These are phyloP conservation scores for Dicycla oo DNA, from an alignment of 2,888 invertebrate genomes.

Conservation along the genomic window DNA sequence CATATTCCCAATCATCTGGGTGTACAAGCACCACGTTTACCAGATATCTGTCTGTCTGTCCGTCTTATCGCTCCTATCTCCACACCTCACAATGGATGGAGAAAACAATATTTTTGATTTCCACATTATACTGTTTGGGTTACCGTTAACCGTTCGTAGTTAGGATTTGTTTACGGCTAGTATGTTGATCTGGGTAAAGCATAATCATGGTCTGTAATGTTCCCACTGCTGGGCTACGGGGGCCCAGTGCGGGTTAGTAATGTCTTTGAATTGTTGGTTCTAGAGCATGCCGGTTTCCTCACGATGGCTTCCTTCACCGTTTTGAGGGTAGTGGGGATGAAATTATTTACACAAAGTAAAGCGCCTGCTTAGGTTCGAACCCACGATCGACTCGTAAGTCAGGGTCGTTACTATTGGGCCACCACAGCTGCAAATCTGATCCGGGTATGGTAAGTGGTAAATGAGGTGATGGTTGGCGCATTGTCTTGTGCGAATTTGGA, in stretches of 20 bases:
- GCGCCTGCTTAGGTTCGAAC: no score
- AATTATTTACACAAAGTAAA: no score
- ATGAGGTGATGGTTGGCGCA: not conserved
- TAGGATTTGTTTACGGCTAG: constrained; percentile 33
- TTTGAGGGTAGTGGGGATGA: no score
- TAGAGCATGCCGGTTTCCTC: no score
- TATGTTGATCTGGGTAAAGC: constrained; percentile 4
- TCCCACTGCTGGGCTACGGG: no score
- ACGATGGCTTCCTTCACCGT: no score
- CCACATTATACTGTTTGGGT: constrained; percentile 67
- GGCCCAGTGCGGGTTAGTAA: no score
- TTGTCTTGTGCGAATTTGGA: constrained; percentile 38
- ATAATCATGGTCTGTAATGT: no score
- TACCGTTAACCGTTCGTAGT: constrained; percentile 57
- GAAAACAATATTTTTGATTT: constrained; percentile 76
- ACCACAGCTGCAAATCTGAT: no score
- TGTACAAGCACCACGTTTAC: constrained; percentile 80
- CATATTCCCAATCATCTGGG: constrained; percentile 75
- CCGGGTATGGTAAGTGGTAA: constrained; percentile 1
- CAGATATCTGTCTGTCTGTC: constrained; percentile 84
- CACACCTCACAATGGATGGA: constrained; percentile 78
- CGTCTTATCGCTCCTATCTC: constrained; percentile 83
- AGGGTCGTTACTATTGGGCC: no score
- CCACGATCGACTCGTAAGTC: no score
- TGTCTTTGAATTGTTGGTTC: no score